phyloP scores from a whole-genome alignment of 2,888 invertebrate genomes.

The Microctonus brassicae region DNA sequence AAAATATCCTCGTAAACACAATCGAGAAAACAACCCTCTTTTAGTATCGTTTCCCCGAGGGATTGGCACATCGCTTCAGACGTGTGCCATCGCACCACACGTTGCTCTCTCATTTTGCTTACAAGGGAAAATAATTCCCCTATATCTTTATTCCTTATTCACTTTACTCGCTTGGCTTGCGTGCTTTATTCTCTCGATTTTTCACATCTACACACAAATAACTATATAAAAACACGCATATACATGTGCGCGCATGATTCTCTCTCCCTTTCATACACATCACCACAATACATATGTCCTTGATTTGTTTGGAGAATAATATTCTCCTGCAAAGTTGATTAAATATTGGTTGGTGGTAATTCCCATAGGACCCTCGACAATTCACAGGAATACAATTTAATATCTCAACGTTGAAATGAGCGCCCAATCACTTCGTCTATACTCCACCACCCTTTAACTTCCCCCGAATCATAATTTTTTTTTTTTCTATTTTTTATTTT shows the following conservation, averaged over 20 bases:
- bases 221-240: constrained; percentile 30
- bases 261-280: constrained; percentile 44
- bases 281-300: constrained; percentile 64
- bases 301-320: constrained; percentile 68
- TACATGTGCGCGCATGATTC: constrained; percentile 19
- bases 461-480: background rate
- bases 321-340: constrained; percentile 67
- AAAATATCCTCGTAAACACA: constrained; percentile 25
- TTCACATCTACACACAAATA: constrained; percentile 19
- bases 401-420: constrained; percentile 35
- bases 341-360: constrained; percentile 63
- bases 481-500: background rate
- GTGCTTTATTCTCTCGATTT: constrained; percentile 23
- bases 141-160: constrained; percentile 13
- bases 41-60: constrained; percentile 49
- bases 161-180: constrained; percentile 17
- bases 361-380: constrained; percentile 41
- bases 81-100: constrained; percentile 42
- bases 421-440: constrained; percentile 22
- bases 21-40: constrained; percentile 47
- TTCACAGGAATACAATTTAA: constrained; percentile 40
- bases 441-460: too few relatives aligned
- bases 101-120: constrained; percentile 31
- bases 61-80: constrained; percentile 48
- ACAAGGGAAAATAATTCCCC: constrained; percentile 33